Evolutionary conservation across 2,113 vertebrate genomes (phyloP), one percentile per base, ranked within the genome.

Genomic region (Psittacus erithacus): DNA sequence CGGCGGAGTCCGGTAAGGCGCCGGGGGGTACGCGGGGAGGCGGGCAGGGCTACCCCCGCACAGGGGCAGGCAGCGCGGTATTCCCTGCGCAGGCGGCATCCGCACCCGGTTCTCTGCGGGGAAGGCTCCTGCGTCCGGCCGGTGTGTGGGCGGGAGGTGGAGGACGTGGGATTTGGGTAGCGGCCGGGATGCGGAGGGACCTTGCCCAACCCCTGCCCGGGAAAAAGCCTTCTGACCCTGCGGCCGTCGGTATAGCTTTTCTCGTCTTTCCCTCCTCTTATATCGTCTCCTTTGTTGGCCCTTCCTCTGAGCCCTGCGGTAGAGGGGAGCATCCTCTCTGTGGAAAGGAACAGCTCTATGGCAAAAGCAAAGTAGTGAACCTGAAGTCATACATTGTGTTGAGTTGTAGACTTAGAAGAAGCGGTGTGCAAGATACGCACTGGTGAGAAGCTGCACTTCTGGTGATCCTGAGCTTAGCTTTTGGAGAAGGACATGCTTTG

Each of bases 1-100:
- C 98, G 99, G 64, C 95, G 98, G 90, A 99, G 98, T 90, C 97
- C 98, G 99, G 99, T 99, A 98, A 98, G 98, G 57, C 65, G 41
- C 62, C 12, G 38, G 69, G 35, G 74, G 27, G 16, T 59, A 6
- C 2, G 24, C 5, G 31, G 46, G 14, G 18, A 16, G 17, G 39
- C 17, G 49, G n/a, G 28, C 33, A 33, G 39, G n/a, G 12, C 11
- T 19, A 4, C 27, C 27, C 15, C 33, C 23, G 33, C 38, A 2
- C 15, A 4, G 20, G 25, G 17, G 6, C 20, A 11, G 33, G 44
- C n/a, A 35, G 46, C 16, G 38, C 31, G 8, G 52, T 22, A 38
- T 7, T 33, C 7, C 8, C 28, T 6, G 11, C n/a, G 13, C 33
- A 59, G 13, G 57, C 33, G 33, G 57, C 33, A n/a, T n/a, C 33